phyloP scores from a whole-genome alignment of 2,888 invertebrate species.

The Hydropsyche betteni region DNA sequence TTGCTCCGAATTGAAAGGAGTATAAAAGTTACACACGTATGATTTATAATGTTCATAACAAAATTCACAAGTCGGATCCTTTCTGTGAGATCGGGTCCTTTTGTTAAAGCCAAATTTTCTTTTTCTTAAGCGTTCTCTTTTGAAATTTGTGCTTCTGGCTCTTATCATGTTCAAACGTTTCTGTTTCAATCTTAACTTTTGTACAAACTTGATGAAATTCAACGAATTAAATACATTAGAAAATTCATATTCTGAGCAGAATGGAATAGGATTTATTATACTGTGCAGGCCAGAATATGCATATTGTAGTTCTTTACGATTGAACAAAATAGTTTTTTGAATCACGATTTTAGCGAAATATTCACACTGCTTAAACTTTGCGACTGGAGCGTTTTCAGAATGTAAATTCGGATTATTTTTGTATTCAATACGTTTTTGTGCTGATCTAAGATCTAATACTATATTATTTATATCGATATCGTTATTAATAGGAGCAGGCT shows the following conservation, averaged over 20 bases:
- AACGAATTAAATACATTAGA: slow-evolving; percentile 49
- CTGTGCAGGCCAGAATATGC: slow-evolving; percentile 70
- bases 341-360: slow-evolving; percentile 61
- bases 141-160: slow-evolving; percentile 38
- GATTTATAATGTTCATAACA: slow-evolving; percentile 68
- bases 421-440: neutral
- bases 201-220: slow-evolving; percentile 49
- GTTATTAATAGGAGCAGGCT: neutral
- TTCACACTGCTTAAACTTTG: slow-evolving; percentile 52
- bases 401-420: slow-evolving; percentile 21
- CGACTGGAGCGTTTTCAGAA: slow-evolving; percentile 27
- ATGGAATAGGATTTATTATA: slow-evolving; percentile 63
- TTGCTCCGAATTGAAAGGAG: slow-evolving; percentile 55
- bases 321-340: slow-evolving; percentile 63
- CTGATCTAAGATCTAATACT: slow-evolving; percentile 42
- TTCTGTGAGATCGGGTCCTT: slow-evolving; percentile 39
- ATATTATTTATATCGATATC: slow-evolving; percentile 9
- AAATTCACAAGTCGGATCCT: slow-evolving; percentile 66
- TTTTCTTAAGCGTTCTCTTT: slow-evolving; percentile 52
- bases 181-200: slow-evolving; percentile 46
- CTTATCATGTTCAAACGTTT: slow-evolving; percentile 45
- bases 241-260: slow-evolving; percentile 53
- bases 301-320: slow-evolving; percentile 57
- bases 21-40: slow-evolving; percentile 67
- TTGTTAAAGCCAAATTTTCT: slow-evolving; percentile 41